A percentile compares a stretch with the other conserved stretches of the same genome.
phyloP scores from a whole-genome alignment of 2,888 invertebrate species.

The Uropetala carovei region DNA sequence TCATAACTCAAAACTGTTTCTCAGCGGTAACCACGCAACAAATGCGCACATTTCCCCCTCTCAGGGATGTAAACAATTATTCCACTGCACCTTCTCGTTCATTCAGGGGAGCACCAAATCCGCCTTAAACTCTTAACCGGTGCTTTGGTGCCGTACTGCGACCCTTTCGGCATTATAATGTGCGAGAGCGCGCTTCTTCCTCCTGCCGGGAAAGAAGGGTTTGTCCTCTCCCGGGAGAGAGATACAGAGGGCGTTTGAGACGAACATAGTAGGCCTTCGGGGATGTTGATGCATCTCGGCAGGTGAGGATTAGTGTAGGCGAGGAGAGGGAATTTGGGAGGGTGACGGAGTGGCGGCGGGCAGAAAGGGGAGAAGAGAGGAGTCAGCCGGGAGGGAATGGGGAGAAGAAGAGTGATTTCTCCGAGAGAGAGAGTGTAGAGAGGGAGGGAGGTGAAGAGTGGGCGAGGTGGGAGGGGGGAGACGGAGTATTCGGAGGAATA shows the following conservation, averaged over 20 bases:
- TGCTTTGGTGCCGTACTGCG: too few relatives aligned
- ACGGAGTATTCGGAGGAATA: not conserved
- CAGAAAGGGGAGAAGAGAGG: not conserved
- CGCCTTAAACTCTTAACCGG: too few relatives aligned
- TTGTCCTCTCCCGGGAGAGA: too few relatives aligned
- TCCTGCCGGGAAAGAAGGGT: not conserved
- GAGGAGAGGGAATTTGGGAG: constrained; percentile 52
- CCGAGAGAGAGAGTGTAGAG: too few relatives aligned
- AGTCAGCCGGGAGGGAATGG: not conserved
- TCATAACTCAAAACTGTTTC: too few relatives aligned
- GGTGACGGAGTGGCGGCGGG: constrained; percentile 39
- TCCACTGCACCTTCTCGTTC: too few relatives aligned
- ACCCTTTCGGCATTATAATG: too few relatives aligned
- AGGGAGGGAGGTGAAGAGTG: not conserved
- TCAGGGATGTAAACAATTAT: too few relatives aligned
- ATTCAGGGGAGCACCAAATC: too few relatives aligned
- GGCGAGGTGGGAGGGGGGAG: not conserved
- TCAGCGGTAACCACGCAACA: too few relatives aligned
- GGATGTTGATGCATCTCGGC: constrained; percentile 55
- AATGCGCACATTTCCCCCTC: too few relatives aligned
- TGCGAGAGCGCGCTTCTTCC: too few relatives aligned
- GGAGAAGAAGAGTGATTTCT: constrained; percentile 57
- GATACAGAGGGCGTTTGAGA: not conserved
- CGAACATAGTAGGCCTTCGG: not conserved
- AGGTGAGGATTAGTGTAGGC: constrained; percentile 62